Evolutionary conservation across 2,113 vertebrate genomes (phyloP), one percentile per base, ranked within the genome.

Genomic region (Cathartes aura): DNA sequence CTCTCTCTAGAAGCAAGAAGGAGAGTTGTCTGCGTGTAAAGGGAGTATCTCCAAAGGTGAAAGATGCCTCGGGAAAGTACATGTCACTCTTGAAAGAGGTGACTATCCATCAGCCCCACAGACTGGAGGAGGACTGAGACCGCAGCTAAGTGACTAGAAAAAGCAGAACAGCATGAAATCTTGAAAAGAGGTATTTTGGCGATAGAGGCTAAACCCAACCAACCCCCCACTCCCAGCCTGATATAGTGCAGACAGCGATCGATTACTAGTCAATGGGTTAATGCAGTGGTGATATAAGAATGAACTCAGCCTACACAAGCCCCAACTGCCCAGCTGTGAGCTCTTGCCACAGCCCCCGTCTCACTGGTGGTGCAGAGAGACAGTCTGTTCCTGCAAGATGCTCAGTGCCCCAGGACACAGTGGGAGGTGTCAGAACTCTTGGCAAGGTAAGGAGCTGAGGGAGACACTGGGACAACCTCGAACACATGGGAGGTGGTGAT

Each of bases 401-500:
- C 32, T 72, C 20, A 3, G 6, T 32, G 32, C 17, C 60, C 32
- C 60, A 50, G 89, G 74, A 59, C 66, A 42, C 0, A 0, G 29
- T 56, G 50, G 45, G 59, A 84, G 59, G 23, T 6, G 59, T 29
- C 47, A 50, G 48, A 89, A 38, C 18, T 55, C 58, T 73, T 20
- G 32, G 71, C 34, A 64, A 43, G 67, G 40, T 29, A 11, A 16
- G 22, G 42, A 75, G 22, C 66, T 42, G n/a, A 68, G 30, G 11
- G 38, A 92, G 47, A 34, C 6, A 5, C 11, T 20, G 50, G 12
- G 5, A 71, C 43, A 53, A 11, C 52, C 53, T 59, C 0, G 0
- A 58, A 42, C 15, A 45, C 42, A 6, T 0, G 3, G 0, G 0
- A 82, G 21, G 24, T 29, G 8, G 13, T 58, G 62, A 80, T 58